These are phyloP conservation scores for Nylanderia fulva DNA, from an alignment of 1,140 invertebrate genomes.

Conservation along the genomic window DNA sequence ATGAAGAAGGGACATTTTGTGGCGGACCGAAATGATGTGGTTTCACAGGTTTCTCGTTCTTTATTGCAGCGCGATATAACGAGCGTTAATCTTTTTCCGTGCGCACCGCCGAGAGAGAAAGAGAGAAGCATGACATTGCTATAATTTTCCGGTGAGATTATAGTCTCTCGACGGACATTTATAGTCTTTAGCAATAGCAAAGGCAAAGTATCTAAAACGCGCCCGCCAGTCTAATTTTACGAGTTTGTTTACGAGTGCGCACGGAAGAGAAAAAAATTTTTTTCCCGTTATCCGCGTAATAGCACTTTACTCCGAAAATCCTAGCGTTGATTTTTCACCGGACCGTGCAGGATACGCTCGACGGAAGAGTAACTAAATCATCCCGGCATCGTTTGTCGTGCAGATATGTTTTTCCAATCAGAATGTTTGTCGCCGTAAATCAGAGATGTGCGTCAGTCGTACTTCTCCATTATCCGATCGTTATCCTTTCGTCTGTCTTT, in stretches of 20 bases:
- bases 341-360: not conserved
- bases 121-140: constrained; percentile 39
- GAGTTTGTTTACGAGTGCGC: constrained; percentile 27
- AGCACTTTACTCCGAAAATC: not conserved
- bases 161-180: constrained; percentile 48
- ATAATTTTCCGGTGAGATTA: constrained; percentile 57
- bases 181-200: constrained; percentile 10
- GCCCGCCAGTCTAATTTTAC: constrained; percentile 2
- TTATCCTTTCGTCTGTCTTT: constrained; percentile 3
- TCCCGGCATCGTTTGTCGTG: not conserved
- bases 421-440: constrained; percentile 37
- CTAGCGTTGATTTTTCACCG: constrained; percentile 3
- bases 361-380: constrained; percentile 10
- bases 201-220: constrained; percentile 29
- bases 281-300: not conserved
- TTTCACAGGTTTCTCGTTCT: constrained; percentile 51
- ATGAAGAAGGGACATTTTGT: constrained; percentile 50
- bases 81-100: constrained; percentile 46
- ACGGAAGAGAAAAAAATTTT: not conserved
- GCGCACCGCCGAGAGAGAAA: not conserved
- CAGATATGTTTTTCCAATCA: not conserved
- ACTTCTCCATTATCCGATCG: constrained; percentile 38
- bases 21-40: constrained; percentile 46
- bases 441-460: not conserved
- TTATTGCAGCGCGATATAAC: constrained; percentile 46